These are phyloP conservation scores for Polypedilum vanderplanki DNA, from an alignment of 1,140 invertebrate genomes.

Conservation along the genomic window DNA sequence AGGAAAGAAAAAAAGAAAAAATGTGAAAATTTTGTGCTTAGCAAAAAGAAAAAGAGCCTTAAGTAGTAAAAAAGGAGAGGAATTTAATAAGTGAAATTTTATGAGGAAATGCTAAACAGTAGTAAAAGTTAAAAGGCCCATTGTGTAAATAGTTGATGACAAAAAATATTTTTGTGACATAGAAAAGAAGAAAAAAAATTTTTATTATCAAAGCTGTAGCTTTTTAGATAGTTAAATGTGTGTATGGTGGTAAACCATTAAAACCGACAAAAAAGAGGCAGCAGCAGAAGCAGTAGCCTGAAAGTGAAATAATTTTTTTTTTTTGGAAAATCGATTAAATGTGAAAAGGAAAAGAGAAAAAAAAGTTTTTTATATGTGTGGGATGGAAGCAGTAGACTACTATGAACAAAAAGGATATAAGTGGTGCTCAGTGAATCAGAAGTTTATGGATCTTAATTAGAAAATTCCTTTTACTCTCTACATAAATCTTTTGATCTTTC, in stretches of 20 bases:
- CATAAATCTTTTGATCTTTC: not conserved
- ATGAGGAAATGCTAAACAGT: too few species aligned
- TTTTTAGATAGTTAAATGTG: not conserved
- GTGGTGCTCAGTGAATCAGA: slow-evolving; percentile 7
- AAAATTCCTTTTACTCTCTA: slow-evolving; percentile 3
- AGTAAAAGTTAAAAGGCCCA: too few species aligned
- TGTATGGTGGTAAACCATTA: not conserved
- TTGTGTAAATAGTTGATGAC: too few species aligned
- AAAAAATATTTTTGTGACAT: not conserved
- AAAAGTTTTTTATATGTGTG: not conserved
- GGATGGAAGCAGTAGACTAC: not conserved
- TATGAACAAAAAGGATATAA: not conserved
- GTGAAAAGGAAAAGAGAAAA: not conserved
- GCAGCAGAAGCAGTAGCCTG: not conserved
- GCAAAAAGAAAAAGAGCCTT: not conserved
- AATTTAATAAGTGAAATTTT: not conserved
- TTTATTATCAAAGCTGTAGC: not conserved
- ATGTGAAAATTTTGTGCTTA: not conserved
- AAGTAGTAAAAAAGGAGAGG: not conserved
- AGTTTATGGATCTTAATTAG: not conserved
- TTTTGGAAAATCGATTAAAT: not conserved
- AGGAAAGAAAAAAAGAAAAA: not conserved
- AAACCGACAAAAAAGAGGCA: not conserved
- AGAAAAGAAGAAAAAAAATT: not conserved
- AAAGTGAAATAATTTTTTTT: too few species aligned